phyloP scores from a whole-genome alignment of 1,140 invertebrate genomes.

The Oreohelix idahoensis region DNA sequence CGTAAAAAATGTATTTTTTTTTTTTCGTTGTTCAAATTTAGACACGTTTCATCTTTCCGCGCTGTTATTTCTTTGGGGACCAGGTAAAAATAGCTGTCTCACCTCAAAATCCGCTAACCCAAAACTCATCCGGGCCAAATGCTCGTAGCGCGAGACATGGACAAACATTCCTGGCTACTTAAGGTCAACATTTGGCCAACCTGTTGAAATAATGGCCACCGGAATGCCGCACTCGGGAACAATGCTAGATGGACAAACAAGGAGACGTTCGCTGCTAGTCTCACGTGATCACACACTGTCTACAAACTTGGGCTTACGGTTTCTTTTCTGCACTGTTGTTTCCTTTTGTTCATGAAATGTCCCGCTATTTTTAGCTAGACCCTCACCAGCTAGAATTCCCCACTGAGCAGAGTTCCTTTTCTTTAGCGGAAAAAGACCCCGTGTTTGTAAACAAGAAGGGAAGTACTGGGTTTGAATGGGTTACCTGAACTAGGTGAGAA shows the following conservation, averaged over 20 bases:
- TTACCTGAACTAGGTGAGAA: too few relatives aligned
- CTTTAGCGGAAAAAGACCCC: too few relatives aligned
- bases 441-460: too few relatives aligned
- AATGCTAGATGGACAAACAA: neutral
- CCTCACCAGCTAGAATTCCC: too few relatives aligned
- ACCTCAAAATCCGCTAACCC: neutral
- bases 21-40: too few relatives aligned
- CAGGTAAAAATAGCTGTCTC: neutral
- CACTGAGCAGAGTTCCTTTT: too few relatives aligned
- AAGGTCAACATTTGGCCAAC: conserved; percentile 10
- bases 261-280: neutral
- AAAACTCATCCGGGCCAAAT: neutral
- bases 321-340: neutral
- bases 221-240: neutral
- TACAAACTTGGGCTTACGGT: neutral
- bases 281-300: neutral
- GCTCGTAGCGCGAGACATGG: neutral
- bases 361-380: too few relatives aligned
- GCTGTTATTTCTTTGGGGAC: too few relatives aligned
- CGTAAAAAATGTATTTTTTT: too few relatives aligned
- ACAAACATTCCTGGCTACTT: neutral
- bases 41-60: too few relatives aligned
- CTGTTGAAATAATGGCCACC: neutral
- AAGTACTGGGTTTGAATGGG: too few relatives aligned
- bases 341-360: neutral